phyloP scores from a whole-genome alignment of 2,888 invertebrate species.

The Leptinotarsa juncta region DNA sequence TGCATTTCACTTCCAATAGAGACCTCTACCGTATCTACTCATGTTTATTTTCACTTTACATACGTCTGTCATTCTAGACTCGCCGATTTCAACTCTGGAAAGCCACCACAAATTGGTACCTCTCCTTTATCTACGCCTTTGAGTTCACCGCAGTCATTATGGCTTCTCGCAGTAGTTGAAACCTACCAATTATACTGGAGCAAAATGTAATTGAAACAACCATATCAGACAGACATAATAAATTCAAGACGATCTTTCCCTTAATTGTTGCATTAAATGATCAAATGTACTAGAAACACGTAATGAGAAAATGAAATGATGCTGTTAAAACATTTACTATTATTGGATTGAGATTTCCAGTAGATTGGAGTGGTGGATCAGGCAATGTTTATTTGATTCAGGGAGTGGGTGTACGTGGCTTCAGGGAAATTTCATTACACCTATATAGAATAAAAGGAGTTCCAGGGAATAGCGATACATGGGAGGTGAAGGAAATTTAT shows the following conservation, averaged over 20 bases:
- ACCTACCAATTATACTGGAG: constrained; percentile 48
- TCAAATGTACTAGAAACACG: constrained; percentile 53
- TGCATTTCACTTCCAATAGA: too few relatives aligned
- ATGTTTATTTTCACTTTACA: too few relatives aligned
- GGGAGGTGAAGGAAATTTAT: neutral
- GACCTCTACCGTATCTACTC: neutral
- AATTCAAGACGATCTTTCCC: constrained; percentile 51
- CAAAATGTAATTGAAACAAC: constrained; percentile 46
- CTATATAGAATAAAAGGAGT: neutral
- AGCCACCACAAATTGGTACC: neutral
- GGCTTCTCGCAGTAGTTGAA: constrained; percentile 43
- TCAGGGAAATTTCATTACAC: neutral
- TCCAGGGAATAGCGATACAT: neutral
- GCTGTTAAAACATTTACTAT: constrained; percentile 54
- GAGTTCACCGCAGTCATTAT: constrained; percentile 46
- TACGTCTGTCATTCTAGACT: neutral
- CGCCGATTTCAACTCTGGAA: neutral
- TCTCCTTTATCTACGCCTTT: constrained; percentile 28
- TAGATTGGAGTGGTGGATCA: constrained; percentile 32
- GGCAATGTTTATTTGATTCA: constrained; percentile 19
- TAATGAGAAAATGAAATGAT: constrained; percentile 49
- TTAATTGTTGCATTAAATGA: constrained; percentile 54
- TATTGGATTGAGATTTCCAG: constrained; percentile 48
- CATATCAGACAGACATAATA: constrained; percentile 43
- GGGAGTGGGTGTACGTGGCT: neutral